These are phyloP conservation scores for Drosophila kepulauana DNA, from an alignment of 1,140 invertebrate species.

Conservation along the genomic window DNA sequence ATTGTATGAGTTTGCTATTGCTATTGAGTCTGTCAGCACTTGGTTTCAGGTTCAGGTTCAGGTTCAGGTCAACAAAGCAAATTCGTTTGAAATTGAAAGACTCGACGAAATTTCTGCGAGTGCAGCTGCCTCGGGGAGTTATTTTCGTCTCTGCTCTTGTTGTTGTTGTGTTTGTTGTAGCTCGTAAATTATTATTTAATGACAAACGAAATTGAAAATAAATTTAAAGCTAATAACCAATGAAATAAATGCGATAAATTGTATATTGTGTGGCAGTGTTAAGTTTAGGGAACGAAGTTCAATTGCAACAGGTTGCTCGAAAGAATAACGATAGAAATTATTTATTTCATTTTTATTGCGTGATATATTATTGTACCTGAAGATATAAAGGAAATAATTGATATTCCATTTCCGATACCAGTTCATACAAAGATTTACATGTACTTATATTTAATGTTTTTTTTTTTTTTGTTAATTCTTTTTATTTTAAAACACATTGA, in stretches of 20 bases:
- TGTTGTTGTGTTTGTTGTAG: constrained; percentile 37
- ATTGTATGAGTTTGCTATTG: background rate
- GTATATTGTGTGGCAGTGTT: background rate
- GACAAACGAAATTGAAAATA: constrained; percentile 81
- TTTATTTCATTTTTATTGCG: background rate
- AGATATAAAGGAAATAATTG: background rate
- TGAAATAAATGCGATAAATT: constrained; percentile 62
- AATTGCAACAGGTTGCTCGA: constrained; percentile 18
- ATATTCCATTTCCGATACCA: background rate
- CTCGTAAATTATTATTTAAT: constrained; percentile 83
- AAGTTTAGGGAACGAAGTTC: constrained; percentile 2
- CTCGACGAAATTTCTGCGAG: constrained; percentile 17
- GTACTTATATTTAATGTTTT: no score
- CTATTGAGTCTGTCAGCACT: constrained; percentile 23
- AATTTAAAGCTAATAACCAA: constrained; percentile 78
- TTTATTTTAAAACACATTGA: no score
- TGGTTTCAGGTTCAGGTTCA: constrained; percentile 53
- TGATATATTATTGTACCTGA: background rate
- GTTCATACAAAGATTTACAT: background rate
- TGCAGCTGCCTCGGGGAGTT: constrained; percentile 56
- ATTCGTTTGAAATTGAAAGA: constrained; percentile 74
- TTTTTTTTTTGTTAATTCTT: no score
- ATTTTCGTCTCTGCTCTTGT: constrained; percentile 37
- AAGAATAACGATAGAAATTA: background rate
- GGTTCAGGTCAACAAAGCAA: constrained; percentile 71